Base-by-base conservation (phyloP, 1,140 invertebrate genomes). In the Carposina sasakii region DNA sequence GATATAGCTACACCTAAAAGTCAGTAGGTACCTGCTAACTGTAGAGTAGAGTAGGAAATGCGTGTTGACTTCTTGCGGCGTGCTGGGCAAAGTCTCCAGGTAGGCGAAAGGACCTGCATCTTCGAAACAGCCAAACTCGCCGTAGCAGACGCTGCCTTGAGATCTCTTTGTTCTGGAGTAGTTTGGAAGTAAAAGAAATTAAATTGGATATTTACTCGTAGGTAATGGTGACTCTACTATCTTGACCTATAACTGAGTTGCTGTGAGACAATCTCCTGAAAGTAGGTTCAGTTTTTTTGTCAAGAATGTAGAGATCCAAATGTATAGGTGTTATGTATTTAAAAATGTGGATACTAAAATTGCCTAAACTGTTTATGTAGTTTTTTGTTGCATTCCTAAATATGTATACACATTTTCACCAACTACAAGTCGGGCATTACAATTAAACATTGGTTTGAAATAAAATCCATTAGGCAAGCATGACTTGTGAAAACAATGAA, bases 81-180 rank as follows among this genome's bases (percentile, higher is more conserved):
- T 86, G 24, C 92, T 91, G 2, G 96, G 96, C 10, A 97, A 74
- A 84, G 96, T 94, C 76, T 96, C 94, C 59, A 97, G 73, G 72
- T 97, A 97, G 48, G 94, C 92, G 76, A 97, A 98, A 0, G 95
- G 94, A 0, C 94, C 94, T 1, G 94, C 92, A 58, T 96, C 94
- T 58, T 94, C 92, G 81, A 98, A 98, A 68, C 97, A 98, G 3
- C 96, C 96, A n/a, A 98, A 87, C 44, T 96, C 93, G 2, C 90
- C 90, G 70, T 98, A 98, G 70, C 97, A 98, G 0, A 96, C 92
- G 8, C 90, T 89, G 37, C 91, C 90, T 12, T 89, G 87, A 9
- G 91, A 90, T 52, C 92, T 81, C 71, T 92, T 90, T 2, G 74
- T 78, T 71, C 88, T 82, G 51, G n/a, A n/a, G 21, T 21, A 19